Conservation (phyloP, 2,797 vertebrate genomes). For the Hirundo rustica region DNA sequence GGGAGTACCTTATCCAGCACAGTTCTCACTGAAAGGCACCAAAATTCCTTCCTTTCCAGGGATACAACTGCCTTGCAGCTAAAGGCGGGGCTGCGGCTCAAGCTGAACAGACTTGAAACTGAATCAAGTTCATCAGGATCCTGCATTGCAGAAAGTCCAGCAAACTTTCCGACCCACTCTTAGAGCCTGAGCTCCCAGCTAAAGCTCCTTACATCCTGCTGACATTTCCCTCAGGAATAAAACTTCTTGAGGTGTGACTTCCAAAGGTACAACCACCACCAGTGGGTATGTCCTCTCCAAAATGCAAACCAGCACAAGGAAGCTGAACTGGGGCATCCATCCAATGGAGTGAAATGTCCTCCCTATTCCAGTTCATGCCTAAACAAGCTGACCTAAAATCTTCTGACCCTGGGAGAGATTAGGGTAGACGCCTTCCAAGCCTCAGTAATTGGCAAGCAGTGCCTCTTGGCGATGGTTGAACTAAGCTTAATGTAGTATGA, state of each 20-base stretch:
- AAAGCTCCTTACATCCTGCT: background rate
- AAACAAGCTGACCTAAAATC: constrained; percentile 9
- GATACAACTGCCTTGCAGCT: background rate
- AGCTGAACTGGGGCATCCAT: background rate
- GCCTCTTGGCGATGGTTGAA: background rate
- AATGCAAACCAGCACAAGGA: background rate
- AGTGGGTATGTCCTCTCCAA: background rate
- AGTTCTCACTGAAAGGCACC: background rate
- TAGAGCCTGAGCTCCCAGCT: background rate
- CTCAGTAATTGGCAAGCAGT: background rate
- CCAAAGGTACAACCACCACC: background rate
- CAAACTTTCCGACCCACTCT: background rate
- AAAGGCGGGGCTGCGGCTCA: background rate
- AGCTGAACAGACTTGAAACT: background rate
- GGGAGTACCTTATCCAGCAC: background rate
- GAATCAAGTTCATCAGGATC: background rate
- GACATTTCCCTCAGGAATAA: background rate
- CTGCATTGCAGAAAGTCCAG: background rate
- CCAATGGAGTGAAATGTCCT: background rate
- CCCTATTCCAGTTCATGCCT: background rate
- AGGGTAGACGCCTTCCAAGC: background rate
- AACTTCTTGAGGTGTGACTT: background rate
- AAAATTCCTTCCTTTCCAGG: background rate
- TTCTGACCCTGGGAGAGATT: constrained; percentile 6
- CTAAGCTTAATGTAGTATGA: background rate